phyloP scores from a whole-genome alignment of 2,113 vertebrate genomes.

The Irena cyanogastra region DNA sequence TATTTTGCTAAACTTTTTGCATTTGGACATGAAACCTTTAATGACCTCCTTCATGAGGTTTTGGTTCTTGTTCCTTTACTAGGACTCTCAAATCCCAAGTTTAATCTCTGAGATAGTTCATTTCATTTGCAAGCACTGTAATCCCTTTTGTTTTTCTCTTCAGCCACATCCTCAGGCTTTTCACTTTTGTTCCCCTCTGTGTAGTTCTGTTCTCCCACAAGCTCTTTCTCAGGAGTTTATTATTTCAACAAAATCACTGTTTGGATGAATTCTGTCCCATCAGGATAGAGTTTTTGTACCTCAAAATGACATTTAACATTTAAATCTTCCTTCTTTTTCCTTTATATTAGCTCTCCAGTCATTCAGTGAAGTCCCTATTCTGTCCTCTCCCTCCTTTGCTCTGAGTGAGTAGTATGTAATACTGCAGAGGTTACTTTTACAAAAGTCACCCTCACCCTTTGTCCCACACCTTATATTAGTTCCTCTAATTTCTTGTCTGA shows the following conservation, averaged over 20 bases:
- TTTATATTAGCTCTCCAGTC: not conserved
- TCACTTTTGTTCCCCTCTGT: not conserved
- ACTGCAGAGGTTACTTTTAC: not conserved
- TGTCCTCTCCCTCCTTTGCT: not conserved
- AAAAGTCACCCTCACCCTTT: not conserved
- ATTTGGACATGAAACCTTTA: not conserved
- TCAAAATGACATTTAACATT: slow-evolving; percentile 4
- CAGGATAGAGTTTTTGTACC: not conserved
- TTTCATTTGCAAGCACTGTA: slow-evolving; percentile 7
- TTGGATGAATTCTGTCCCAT: not conserved
- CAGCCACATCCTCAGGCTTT: not conserved
- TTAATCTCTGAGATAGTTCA: slow-evolving; percentile 23
- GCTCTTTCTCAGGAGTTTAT: not conserved
- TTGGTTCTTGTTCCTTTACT: not conserved
- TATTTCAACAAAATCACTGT: not conserved
- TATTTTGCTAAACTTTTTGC: not conserved
- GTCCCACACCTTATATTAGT: not conserved
- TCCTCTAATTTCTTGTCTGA: not conserved
- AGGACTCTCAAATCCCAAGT: slow-evolving; percentile 30
- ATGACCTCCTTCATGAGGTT: not conserved
- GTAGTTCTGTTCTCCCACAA: not conserved
- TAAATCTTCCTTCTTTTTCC: not conserved
- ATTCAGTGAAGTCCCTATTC: not conserved
- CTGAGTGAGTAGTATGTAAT: not conserved
- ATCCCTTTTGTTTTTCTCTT: slow-evolving; percentile 27